Percentiles rank a stretch among this genome's conserved stretches.
phyloP scores from a whole-genome alignment of 2,888 invertebrate species.

The Camptogramma bilineatum region DNA sequence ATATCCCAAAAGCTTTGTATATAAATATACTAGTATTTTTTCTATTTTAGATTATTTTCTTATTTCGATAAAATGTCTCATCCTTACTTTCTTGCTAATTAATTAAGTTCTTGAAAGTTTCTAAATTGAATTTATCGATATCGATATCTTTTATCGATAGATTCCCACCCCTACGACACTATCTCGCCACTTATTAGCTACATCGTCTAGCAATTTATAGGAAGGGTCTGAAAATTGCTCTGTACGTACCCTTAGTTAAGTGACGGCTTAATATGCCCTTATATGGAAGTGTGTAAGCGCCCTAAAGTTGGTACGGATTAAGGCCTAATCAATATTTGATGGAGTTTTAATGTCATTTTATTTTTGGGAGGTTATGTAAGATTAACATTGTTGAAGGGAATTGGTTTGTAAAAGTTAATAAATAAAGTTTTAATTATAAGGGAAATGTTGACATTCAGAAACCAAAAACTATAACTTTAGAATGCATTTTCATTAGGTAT shows the following conservation, averaged over 20 bases:
- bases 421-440: not conserved
- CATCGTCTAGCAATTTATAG: conserved; percentile 76
- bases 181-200: conserved; percentile 79
- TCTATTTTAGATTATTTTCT: too few relatives aligned
- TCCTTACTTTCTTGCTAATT: not conserved
- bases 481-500: too few relatives aligned
- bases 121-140: conserved; percentile 10
- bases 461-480: too few relatives aligned
- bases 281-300: conserved; percentile 43
- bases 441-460: not conserved
- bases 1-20: too few relatives aligned
- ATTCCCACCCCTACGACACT: conserved; percentile 57
- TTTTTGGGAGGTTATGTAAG: conserved; percentile 5
- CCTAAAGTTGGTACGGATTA: conserved; percentile 24
- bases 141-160: conserved; percentile 47
- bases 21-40: too few relatives aligned
- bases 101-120: not conserved
- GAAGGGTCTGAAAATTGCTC: conserved; percentile 71
- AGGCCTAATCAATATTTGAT: conserved; percentile 31
- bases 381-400: not conserved
- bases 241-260: conserved; percentile 63
- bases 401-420: not conserved
- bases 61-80: too few relatives aligned
- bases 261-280: conserved; percentile 67
- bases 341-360: conserved; percentile 29